Conservation (phyloP, 2,888 invertebrate species). For the Leptopilina drosophilae region DNA sequence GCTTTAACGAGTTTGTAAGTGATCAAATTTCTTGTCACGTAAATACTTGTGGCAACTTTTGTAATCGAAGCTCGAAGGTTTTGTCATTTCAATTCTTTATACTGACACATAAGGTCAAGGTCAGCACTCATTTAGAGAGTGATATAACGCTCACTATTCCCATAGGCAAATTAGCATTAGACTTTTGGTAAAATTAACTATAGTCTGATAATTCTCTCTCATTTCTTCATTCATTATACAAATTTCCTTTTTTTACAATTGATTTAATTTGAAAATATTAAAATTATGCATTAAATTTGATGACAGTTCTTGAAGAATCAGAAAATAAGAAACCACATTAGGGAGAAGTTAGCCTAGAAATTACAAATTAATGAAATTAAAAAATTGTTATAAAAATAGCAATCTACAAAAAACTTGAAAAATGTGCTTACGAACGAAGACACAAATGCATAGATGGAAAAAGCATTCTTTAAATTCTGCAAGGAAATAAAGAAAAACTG, state of each 20-base stretch:
- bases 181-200: too few species aligned
- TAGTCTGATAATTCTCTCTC: too few species aligned
- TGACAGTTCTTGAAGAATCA: too few species aligned
- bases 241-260: too few species aligned
- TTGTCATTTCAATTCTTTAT: conserved; percentile 52
- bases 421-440: conserved; percentile 23
- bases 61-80: conserved; percentile 46
- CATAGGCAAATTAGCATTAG: neutral
- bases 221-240: too few species aligned
- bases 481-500: conserved; percentile 14
- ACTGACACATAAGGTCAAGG: conserved; percentile 65
- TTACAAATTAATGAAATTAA: too few species aligned
- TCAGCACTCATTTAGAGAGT: conserved; percentile 47
- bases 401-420: neutral
- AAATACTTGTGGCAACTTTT: conserved; percentile 53
- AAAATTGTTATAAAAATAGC: too few species aligned
- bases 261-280: too few species aligned
- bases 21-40: conserved; percentile 57
- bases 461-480: conserved; percentile 2
- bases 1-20: conserved; percentile 42
- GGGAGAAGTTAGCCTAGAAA: too few species aligned
- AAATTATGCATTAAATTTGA: too few species aligned
- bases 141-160: conserved; percentile 60
- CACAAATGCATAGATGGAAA: neutral
- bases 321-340: too few species aligned